phyloP scores from a whole-genome alignment of 2,797 vertebrate species.

The Spondyliosoma cantharus region DNA sequence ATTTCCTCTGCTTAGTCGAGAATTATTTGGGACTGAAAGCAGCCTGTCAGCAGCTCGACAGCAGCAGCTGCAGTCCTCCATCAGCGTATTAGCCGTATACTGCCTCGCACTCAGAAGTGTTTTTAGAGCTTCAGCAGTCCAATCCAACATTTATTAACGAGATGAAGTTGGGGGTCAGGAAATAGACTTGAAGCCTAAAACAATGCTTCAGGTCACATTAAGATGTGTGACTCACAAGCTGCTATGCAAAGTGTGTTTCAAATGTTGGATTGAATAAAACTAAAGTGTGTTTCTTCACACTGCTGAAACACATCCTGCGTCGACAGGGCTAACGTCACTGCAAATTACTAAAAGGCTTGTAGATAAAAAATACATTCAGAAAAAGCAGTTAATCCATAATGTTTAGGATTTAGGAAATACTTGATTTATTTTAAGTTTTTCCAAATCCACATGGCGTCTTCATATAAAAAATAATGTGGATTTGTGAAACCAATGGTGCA shows the following conservation, averaged over 20 bases:
- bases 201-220: background rate
- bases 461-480: too few species aligned
- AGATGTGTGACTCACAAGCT: background rate
- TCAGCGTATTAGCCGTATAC: conserved; percentile 11
- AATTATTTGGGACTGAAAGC: conserved; percentile 22
- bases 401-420: too few species aligned
- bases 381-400: background rate
- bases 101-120: background rate
- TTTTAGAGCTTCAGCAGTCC: background rate
- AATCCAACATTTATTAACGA: background rate
- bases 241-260: background rate
- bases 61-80: conserved; percentile 24
- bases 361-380: background rate
- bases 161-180: background rate
- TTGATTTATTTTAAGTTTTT: too few species aligned
- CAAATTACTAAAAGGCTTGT: background rate
- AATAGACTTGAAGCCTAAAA: background rate
- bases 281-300: background rate
- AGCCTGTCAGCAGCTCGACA: conserved; percentile 9
- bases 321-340: too few species aligned
- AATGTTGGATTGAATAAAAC: background rate
- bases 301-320: background rate
- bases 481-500: too few species aligned
- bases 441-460: too few species aligned
- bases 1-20: background rate